Conservation (phyloP, 2,888 invertebrate genomes). For the Deilephila porcellus region DNA sequence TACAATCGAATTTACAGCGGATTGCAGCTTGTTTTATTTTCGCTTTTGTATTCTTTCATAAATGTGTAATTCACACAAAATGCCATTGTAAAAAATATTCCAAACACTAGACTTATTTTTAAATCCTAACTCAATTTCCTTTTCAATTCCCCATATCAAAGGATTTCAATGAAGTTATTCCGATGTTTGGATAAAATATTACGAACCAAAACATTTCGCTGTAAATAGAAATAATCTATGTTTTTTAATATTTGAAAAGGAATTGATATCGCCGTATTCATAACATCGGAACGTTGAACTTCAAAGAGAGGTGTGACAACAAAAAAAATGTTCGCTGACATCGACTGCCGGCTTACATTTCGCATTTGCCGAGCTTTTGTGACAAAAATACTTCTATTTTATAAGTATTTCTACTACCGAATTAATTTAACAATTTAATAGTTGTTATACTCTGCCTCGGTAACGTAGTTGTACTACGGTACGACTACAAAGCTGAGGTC, state of each 20-base stretch:
- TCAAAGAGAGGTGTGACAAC: not conserved
- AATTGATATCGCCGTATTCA: constrained; percentile 2
- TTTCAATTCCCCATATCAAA: not conserved
- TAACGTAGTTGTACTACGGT: too few species aligned
- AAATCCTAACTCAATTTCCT: not conserved
- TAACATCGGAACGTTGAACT: constrained; percentile 15
- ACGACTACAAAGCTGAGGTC: too few species aligned
- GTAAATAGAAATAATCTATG: constrained; percentile 11
- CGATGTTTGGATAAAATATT: not conserved
- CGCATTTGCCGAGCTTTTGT: constrained; percentile 3
- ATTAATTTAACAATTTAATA: too few species aligned
- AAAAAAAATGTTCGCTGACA: not conserved
- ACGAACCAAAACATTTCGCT: not conserved
- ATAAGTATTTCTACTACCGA: not conserved
- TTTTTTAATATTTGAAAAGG: constrained; percentile 6
- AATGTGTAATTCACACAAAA: constrained; percentile 30
- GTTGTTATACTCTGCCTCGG: too few species aligned
- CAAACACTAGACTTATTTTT: not conserved
- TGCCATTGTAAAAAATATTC: not conserved
- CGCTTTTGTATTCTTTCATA: constrained; percentile 47
- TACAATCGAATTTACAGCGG: constrained; percentile 68
- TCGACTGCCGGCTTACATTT: not conserved
- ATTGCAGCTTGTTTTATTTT: constrained; percentile 59
- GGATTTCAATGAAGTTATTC: not conserved
- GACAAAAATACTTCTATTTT: not conserved